Evolutionary conservation across 1,140 invertebrate species (phyloP), one percentile per base, ranked within the genome.

Genomic region (Asbolus verrucosus): DNA sequence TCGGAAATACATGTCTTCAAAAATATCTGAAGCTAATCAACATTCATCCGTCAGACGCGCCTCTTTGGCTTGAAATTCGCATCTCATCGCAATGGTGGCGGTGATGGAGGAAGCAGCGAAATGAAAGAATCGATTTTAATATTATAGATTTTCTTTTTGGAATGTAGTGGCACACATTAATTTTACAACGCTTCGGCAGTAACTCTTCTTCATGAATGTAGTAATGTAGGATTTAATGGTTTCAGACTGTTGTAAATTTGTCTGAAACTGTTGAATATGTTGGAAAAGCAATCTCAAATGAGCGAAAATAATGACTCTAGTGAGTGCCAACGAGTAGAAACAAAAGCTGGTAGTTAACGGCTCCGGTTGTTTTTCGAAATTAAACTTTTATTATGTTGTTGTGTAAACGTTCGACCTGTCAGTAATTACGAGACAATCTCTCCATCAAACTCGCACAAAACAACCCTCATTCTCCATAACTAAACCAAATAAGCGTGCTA

Each of bases 371-470:
- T 54, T 54, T 54, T 54, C 21, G 46, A 54, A 54, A 54, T 54
- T 54, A 54, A 54, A 54, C 21, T 54, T 54, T 24, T 54, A 54
- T 54, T 54, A 14, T 21, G 46, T 11, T 54, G 46, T 24, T 54
- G 19, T 54, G 46, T 54, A 54, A 54, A 54, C 21, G 19, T 27
- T 27, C 18, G 21, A 27, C 46, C 46, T 54, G 46, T 54, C 46
- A 54, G 46, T 27, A 54, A 54, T 54, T 54, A 27, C 46, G 9
- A 9, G 21, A 54, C 46, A 54, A 54, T 54, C 46, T 54, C 46
- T 54, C 11, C 46, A 54, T 54, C 46, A 54, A 54, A 54, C 46
- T 54, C 21, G 15, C 46, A 54, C 46, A 54, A 27, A 43, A 54
- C 46, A 54, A 13, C 46, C 21, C 46, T 54, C 46, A 54, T 24